Conservation (phyloP, 2,888 invertebrate species). For the Ferrisia virgata region DNA sequence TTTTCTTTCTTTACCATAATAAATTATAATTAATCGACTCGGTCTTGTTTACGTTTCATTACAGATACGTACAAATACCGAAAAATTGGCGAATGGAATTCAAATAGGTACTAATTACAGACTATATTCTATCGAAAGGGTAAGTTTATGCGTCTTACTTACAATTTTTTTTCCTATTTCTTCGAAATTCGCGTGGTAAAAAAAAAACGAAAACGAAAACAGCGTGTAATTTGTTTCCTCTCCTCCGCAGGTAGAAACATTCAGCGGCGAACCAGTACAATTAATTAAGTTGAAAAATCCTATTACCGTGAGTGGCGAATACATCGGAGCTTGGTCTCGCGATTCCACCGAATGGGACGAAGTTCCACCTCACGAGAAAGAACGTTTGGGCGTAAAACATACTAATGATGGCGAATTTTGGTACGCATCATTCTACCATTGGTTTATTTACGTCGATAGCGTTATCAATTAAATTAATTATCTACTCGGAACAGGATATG, state of each 20-base stretch:
- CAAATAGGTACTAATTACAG: slow-evolving; percentile 78
- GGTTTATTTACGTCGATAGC: not conserved
- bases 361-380: slow-evolving; percentile 69
- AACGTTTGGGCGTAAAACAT: slow-evolving; percentile 65
- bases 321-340: slow-evolving; percentile 68
- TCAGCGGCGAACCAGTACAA: slow-evolving; percentile 68
- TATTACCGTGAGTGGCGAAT: slow-evolving; percentile 63
- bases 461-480: not conserved
- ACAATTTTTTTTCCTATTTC: no score
- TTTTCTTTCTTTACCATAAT: no score
- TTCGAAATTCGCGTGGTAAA: no score
- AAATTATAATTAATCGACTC: no score
- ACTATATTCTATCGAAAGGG: slow-evolving; percentile 69
- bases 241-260: slow-evolving; percentile 64
- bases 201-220: not conserved
- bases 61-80: slow-evolving; percentile 60
- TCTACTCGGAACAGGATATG: slow-evolving; percentile 63
- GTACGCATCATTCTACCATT: no score
- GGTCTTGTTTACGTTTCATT: no score
- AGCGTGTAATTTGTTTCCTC: not conserved
- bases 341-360: slow-evolving; percentile 73
- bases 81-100: slow-evolving; percentile 68
- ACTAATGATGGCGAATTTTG: slow-evolving; percentile 72
- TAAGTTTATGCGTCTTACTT: slow-evolving; percentile 55
- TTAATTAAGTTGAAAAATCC: slow-evolving; percentile 70